Conservation (phyloP, 2,113 vertebrate genomes). For the Neodon shergylaensis region DNA sequence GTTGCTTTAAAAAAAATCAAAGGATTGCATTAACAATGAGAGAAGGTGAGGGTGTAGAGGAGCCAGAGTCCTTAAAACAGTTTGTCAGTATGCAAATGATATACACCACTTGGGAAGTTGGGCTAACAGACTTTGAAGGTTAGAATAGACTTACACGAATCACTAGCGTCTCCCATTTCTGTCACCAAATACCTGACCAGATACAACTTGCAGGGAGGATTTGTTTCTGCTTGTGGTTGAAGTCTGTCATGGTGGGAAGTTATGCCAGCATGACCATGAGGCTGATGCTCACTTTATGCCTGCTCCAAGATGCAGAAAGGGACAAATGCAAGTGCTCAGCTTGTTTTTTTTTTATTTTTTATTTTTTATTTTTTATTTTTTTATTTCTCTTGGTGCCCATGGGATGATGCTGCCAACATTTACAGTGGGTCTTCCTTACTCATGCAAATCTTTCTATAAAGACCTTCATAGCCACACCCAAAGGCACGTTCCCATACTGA, state of each 20-base stretch:
- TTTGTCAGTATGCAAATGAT: not conserved
- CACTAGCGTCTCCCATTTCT: too few relatives aligned
- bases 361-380: too few relatives aligned
- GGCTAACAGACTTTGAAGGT: not conserved
- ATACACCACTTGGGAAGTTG: not conserved
- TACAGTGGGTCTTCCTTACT: not conserved
- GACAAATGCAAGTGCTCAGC: accelerated
- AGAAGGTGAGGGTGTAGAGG: not conserved
- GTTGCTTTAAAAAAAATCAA: not conserved
- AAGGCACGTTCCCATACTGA: not conserved
- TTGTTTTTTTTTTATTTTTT: too few relatives aligned
- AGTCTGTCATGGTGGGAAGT: too few relatives aligned
- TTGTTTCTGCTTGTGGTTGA: not conserved
- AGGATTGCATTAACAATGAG: not conserved
- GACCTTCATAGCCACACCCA: not conserved
- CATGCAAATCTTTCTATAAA: not conserved
- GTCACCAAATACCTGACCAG: not conserved
- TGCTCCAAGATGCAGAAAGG: not conserved
- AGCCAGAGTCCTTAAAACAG: not conserved
- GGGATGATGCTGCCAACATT: too few relatives aligned
- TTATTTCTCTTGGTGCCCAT: not conserved
- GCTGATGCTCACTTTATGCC: not conserved
- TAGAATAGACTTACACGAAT: too few relatives aligned
- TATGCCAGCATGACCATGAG: not conserved
- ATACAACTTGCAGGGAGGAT: not conserved